Conservation (phyloP, 1,140 invertebrate species). For the Heliconius hewitsoni region DNA sequence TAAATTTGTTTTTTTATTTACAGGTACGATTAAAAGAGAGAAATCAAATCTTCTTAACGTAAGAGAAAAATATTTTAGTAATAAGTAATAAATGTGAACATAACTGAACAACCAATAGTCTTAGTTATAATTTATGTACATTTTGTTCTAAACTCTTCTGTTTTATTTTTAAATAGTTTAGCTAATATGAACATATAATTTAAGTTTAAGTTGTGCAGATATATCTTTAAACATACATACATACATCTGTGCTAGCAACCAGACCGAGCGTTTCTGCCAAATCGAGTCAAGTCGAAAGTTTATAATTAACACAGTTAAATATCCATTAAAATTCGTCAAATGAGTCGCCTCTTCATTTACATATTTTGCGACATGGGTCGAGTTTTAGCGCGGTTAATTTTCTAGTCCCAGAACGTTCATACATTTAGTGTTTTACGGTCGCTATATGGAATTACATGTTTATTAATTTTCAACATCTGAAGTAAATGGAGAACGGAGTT, state of each 20-base stretch:
- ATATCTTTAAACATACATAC: slow-evolving; percentile 52
- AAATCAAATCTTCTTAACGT: not conserved
- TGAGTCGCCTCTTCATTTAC: slow-evolving; percentile 77
- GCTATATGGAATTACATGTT: slow-evolving; percentile 76
- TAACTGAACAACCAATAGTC: too few species aligned
- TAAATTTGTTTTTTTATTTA: slow-evolving; percentile 21
- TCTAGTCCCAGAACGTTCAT: slow-evolving; percentile 64
- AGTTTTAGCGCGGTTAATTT: slow-evolving; percentile 69
- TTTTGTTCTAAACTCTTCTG: too few species aligned
- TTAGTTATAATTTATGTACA: too few species aligned
- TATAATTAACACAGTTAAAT: slow-evolving; percentile 77
- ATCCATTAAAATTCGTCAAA: slow-evolving; percentile 80
- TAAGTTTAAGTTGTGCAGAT: slow-evolving; percentile 27
- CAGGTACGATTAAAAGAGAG: slow-evolving; percentile 26
- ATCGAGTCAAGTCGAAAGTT: slow-evolving; percentile 69
- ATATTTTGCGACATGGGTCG: slow-evolving; percentile 70
- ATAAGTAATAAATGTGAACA: too few species aligned
- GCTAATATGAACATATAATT: too few species aligned
- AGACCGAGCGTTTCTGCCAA: slow-evolving; percentile 49
- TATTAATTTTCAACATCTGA: slow-evolving; percentile 58
- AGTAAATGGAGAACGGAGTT: too few species aligned
- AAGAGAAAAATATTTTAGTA: not conserved
- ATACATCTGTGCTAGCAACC: slow-evolving; percentile 44
- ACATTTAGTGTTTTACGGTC: slow-evolving; percentile 51
- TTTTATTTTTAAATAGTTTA: too few species aligned